Evolutionary conservation across 2,113 vertebrate genomes (phyloP).

Genomic region (Ibidorhyncha struthersii): DNA sequence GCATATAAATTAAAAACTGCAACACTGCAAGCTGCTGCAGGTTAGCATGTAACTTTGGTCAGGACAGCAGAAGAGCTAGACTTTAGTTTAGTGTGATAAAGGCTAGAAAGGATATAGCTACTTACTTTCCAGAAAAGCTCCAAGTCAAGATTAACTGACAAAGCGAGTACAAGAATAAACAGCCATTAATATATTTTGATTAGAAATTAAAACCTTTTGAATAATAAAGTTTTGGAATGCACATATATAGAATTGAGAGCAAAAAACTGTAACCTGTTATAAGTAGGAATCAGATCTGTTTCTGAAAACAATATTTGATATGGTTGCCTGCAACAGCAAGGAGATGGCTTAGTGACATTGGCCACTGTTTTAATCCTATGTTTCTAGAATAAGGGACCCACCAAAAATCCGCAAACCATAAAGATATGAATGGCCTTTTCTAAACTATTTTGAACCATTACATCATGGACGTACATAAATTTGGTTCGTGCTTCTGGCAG

Average conservation of each 20-base stretch:
- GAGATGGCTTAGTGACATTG: background rate
- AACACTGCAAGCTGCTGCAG: too few species aligned
- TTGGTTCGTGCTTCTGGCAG: background rate
- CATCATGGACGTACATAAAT: background rate
- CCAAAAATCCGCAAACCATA: background rate
- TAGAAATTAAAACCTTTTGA: too few species aligned
- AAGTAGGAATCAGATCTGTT: background rate
- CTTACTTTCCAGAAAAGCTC: too few species aligned
- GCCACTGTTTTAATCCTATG: background rate
- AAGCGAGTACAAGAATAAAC: too few species aligned
- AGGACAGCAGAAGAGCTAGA: too few species aligned
- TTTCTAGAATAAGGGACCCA: background rate
- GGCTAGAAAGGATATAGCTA: too few species aligned
- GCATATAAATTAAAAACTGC: background rate
- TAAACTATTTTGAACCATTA: background rate
- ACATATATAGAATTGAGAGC: too few species aligned
- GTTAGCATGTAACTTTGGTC: too few species aligned
- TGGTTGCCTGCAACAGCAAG: background rate
- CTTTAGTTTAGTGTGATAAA: too few species aligned
- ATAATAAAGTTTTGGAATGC: too few species aligned
- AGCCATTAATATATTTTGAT: too few species aligned
- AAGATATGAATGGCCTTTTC: background rate
- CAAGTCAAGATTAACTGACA: too few species aligned
- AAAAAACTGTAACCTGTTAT: background rate
- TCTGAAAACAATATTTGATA: background rate